These are phyloP conservation scores for Lasioglossum villosulum DNA, from an alignment of 2,888 invertebrate genomes.

Conservation along the genomic window DNA sequence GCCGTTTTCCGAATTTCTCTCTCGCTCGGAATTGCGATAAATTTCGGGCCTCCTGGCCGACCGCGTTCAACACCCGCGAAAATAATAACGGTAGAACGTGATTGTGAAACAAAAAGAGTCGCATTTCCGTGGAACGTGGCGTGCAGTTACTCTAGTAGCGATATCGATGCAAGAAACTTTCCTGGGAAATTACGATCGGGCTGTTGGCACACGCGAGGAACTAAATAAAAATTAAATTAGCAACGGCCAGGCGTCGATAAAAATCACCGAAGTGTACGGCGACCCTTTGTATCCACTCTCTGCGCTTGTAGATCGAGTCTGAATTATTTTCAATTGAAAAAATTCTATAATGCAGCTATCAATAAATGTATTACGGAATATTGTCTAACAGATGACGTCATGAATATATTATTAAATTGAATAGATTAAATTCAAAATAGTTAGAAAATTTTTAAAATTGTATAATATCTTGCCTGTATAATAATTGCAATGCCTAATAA, in stretches of 20 bases:
- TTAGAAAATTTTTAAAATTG: no score
- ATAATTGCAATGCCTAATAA: no score
- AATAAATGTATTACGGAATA: not conserved
- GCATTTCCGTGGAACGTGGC: not conserved
- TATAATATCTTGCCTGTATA: not conserved
- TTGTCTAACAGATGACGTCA: not conserved
- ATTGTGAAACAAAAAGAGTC: not conserved
- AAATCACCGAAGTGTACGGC: not conserved
- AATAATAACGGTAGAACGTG: constrained; percentile 4
- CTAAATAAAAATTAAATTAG: constrained; percentile 17
- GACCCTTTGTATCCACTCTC: not conserved
- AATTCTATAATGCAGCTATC: not conserved
- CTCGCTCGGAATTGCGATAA: constrained; percentile 42
- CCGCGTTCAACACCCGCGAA: constrained; percentile 7
- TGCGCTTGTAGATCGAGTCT: not conserved
- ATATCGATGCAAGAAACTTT: constrained; percentile 12
- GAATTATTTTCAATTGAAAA: not conserved
- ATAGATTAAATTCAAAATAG: no score
- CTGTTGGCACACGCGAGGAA: not conserved
- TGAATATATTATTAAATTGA: not conserved
- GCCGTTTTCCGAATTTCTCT: constrained; percentile 32
- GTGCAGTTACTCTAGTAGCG: not conserved
- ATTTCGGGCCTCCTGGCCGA: constrained; percentile 6
- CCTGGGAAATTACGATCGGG: not conserved
- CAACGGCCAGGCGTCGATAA: not conserved